Evolutionary conservation across 1,140 invertebrate species (phyloP).

Genomic region (Odontomachus brunneus): DNA sequence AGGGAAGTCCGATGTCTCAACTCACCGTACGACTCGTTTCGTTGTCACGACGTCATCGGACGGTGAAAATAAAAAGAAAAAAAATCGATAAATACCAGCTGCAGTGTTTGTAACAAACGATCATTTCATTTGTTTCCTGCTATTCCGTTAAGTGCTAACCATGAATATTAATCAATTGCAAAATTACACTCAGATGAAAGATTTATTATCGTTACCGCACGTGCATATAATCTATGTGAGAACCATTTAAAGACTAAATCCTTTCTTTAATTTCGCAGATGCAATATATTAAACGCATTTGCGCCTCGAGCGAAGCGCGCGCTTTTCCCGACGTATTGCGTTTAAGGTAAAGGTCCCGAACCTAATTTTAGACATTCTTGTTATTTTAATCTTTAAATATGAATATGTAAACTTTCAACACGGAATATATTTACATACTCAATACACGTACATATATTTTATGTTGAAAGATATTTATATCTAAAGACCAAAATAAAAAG

Average conservation of each 20-base stretch:
- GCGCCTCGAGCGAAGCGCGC: too few species aligned
- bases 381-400: too few species aligned
- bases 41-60: constrained; percentile 3
- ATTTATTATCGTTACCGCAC: not conserved
- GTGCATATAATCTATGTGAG: not conserved
- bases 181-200: not conserved
- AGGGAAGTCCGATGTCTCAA: not conserved
- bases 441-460: too few species aligned
- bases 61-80: not conserved
- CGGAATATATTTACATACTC: too few species aligned
- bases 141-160: not conserved
- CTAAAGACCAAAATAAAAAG: too few species aligned
- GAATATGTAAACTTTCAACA: too few species aligned
- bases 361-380: too few species aligned
- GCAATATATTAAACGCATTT: not conserved
- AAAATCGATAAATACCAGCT: not conserved
- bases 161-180: constrained; percentile 34
- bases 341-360: too few species aligned
- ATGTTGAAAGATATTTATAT: too few species aligned
- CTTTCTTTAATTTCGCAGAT: not conserved
- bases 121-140: constrained; percentile 7
- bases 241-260: not conserved
- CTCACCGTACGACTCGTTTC: not conserved
- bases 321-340: too few species aligned
- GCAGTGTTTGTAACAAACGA: not conserved